These are phyloP conservation scores for Bos indicus DNA, from an alignment of 2,113 vertebrate species.

Conservation along the genomic window DNA sequence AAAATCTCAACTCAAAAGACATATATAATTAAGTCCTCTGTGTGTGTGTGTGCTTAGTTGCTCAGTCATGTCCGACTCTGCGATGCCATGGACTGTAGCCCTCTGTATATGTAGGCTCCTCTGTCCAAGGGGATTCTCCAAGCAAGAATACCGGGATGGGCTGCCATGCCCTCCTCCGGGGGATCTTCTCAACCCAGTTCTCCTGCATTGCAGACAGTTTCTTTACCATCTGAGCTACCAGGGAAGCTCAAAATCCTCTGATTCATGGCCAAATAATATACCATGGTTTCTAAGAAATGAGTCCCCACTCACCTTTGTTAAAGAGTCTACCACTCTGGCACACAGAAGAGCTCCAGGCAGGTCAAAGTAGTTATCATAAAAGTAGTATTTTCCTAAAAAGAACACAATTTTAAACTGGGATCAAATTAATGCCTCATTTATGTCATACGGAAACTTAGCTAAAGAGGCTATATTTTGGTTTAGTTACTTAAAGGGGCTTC, in stretches of 20 bases:
- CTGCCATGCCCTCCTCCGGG: background rate
- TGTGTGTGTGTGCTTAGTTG: background rate
- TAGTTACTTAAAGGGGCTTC: background rate
- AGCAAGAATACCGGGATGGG: background rate
- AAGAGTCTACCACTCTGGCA: conserved; percentile 90
- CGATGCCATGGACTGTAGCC: background rate
- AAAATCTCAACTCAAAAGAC: background rate
- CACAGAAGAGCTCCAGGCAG: conserved; percentile 93
- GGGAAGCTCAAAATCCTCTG: background rate
- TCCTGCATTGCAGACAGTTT: background rate
- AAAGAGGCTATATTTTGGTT: background rate
- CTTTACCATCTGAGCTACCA: background rate
- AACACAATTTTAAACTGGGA: background rate
- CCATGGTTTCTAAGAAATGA: background rate
- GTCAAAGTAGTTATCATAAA: conserved; percentile 98
- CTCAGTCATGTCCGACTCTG: background rate
- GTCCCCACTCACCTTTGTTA: conserved; percentile 86
- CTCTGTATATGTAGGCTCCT: background rate
- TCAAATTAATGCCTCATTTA: background rate
- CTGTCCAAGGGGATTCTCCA: background rate
- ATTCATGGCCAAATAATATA: background rate
- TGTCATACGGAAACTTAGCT: background rate
- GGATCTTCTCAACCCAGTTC: background rate
- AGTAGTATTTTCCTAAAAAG: conserved; percentile 92
- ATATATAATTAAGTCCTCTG: background rate